phyloP scores from a whole-genome alignment of 2,113 vertebrate species.

The Ariopsis seemanni region DNA sequence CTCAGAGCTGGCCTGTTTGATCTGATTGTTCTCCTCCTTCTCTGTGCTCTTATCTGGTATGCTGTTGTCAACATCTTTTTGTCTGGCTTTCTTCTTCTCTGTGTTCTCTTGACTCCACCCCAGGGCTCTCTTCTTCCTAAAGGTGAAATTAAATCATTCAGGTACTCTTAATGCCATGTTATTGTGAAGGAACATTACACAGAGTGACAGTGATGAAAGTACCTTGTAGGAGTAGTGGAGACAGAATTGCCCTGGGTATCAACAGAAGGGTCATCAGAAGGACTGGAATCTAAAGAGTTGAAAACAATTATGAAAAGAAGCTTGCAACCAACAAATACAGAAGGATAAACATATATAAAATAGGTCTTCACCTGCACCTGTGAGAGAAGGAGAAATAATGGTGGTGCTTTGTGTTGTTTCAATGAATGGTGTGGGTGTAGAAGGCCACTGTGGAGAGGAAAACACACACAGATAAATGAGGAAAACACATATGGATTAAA shows the following conservation, averaged over 20 bases:
- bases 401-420: neutral
- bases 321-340: neutral
- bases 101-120: neutral
- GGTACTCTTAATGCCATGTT: neutral
- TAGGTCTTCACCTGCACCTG: conserved; percentile 21
- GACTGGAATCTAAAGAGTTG: conserved; percentile 53
- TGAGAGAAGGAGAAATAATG: neutral
- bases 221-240: conserved; percentile 53
- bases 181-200: neutral
- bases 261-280: conserved; percentile 44
- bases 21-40: conserved; percentile 74
- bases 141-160: neutral
- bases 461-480: neutral
- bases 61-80: neutral
- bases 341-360: neutral
- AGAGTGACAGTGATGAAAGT: neutral
- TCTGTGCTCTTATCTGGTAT: conserved; percentile 55
- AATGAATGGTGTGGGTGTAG: neutral
- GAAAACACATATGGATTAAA: neutral
- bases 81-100: conserved; percentile 14
- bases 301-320: neutral
- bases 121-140: conserved; percentile 16
- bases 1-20: conserved; percentile 67
- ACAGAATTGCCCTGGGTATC: conserved; percentile 62
- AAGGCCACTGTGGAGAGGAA: neutral